A percentile compares a stretch with the other conserved stretches of the same genome.
These are phyloP conservation scores for Tretioscincus oriximinensis DNA, from an alignment of 2,113 vertebrate genomes.

Conservation along the genomic window DNA sequence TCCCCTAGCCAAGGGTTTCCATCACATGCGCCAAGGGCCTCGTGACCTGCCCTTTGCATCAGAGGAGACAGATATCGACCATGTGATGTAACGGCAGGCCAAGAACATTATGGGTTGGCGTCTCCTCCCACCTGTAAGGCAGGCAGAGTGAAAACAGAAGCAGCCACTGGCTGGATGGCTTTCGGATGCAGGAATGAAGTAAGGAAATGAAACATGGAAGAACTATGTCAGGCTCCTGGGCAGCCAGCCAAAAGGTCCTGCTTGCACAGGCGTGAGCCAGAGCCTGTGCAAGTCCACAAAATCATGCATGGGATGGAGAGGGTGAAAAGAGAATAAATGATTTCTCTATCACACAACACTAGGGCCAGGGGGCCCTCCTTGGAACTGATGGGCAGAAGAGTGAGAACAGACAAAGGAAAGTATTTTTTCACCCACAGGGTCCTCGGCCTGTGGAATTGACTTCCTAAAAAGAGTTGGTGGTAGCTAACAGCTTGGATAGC, in stretches of 20 bases:
- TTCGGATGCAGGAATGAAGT: slow-evolving; percentile 9
- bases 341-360: too few species aligned
- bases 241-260: neutral
- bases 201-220: neutral
- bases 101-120: neutral
- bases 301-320: too few species aligned
- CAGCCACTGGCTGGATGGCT: slow-evolving; percentile 7
- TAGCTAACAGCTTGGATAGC: too few species aligned
- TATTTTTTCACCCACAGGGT: too few species aligned
- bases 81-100: neutral
- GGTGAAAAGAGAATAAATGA: too few species aligned
- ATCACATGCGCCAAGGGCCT: neutral
- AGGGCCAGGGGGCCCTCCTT: too few species aligned
- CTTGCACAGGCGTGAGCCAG: neutral
- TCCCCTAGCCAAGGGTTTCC: neutral
- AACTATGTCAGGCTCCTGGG: neutral
- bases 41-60: neutral
- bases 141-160: neutral
- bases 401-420: too few species aligned
- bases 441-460: too few species aligned
- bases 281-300: neutral
- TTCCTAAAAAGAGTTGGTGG: too few species aligned
- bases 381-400: too few species aligned
- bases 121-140: neutral
- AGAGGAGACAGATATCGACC: neutral